Conservation (phyloP, 2,888 invertebrate genomes). For the Meiosimyza decipiens region DNA sequence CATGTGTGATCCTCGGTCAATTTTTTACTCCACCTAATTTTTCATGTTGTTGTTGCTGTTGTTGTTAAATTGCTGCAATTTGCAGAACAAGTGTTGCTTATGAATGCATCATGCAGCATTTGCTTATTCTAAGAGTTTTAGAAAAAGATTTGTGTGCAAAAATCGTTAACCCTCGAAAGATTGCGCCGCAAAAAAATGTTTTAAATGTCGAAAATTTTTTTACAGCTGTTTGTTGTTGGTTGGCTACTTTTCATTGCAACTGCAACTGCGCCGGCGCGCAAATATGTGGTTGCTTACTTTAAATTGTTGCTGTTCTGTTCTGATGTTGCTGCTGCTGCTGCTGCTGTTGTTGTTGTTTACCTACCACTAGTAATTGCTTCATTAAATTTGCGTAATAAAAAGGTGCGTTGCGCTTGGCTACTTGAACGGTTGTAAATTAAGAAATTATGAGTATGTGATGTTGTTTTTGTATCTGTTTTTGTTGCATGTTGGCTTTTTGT, state of each 20-base stretch:
- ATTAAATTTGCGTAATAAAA: constrained; percentile 44
- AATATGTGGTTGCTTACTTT: constrained; percentile 10
- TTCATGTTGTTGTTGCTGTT: constrained; percentile 15
- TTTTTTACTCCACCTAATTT: background rate
- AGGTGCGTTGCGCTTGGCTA: constrained; percentile 38
- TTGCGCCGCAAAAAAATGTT: background rate
- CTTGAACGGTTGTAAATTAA: constrained; percentile 25
- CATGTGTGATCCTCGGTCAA: background rate
- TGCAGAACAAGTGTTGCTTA: constrained; percentile 46
- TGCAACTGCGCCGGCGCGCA: constrained; percentile 31
- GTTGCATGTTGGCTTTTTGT: constrained; percentile 8
- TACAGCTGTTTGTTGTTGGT: background rate
- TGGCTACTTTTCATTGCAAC: background rate
- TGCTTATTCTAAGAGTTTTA: too few species aligned
- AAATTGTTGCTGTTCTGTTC: constrained; percentile 28
- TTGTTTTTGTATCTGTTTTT: constrained; percentile 6
- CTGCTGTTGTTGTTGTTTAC: background rate
- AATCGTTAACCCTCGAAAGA: background rate
- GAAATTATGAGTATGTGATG: constrained; percentile 20
- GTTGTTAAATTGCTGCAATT: constrained; percentile 37
- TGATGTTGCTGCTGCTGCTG: background rate
- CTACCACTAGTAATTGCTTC: constrained; percentile 37
- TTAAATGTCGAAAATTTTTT: constrained; percentile 37
- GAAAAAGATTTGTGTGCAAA: background rate
- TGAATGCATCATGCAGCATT: constrained; percentile 11